Conservation (phyloP, 2,888 invertebrate genomes). For the Scaeva pyrastri region DNA sequence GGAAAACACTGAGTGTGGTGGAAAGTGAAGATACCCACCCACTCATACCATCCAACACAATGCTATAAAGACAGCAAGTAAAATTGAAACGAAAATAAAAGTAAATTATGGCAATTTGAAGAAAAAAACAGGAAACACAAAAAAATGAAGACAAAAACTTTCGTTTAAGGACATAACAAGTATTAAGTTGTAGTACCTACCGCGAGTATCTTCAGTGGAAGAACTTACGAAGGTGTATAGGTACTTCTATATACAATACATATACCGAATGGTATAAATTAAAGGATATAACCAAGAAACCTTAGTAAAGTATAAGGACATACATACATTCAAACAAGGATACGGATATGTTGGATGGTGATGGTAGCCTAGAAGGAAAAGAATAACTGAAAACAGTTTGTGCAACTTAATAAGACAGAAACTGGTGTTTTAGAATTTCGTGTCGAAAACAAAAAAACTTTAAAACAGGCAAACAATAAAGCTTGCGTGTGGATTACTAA, state of each 20-base stretch:
- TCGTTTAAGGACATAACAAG: slow-evolving; percentile 71
- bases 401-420: slow-evolving; percentile 58
- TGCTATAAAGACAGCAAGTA: slow-evolving; percentile 57
- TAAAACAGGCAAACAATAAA: slow-evolving; percentile 19
- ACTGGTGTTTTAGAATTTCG: slow-evolving; percentile 46
- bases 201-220: not conserved
- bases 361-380: not conserved
- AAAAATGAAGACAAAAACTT: slow-evolving; percentile 65
- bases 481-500: slow-evolving; percentile 58
- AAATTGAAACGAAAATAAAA: slow-evolving; percentile 76
- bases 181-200: slow-evolving; percentile 61
- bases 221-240: not conserved
- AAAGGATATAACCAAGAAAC: not conserved
- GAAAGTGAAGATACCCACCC: slow-evolving; percentile 20
- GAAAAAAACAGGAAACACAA: slow-evolving; percentile 51
- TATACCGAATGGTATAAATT: not conserved
- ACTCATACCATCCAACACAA: slow-evolving; percentile 1
- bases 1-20: slow-evolving; percentile 37
- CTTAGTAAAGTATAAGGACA: not conserved
- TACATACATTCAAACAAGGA: not conserved
- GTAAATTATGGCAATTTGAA: slow-evolving; percentile 76
- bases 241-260: not conserved
- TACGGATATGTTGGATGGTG: too few relatives aligned
- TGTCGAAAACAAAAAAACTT: not conserved
- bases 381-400: slow-evolving; percentile 18